These are phyloP conservation scores for Augochlora pura DNA, from an alignment of 1,140 invertebrate genomes.

Conservation along the genomic window DNA sequence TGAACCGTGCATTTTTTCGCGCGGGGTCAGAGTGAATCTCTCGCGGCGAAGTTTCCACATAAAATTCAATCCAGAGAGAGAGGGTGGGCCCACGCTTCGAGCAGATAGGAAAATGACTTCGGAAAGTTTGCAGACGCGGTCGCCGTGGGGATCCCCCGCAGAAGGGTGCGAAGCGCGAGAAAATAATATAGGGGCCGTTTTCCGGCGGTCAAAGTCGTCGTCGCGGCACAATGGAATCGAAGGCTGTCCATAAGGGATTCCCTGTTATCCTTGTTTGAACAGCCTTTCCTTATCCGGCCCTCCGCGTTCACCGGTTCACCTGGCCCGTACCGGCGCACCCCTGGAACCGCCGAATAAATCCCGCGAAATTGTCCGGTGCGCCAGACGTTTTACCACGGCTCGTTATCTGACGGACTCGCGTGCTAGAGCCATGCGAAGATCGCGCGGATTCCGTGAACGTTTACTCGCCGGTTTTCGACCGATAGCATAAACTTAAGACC, in stretches of 20 bases:
- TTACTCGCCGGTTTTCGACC: background rate
- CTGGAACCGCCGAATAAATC: slow-evolving; percentile 43
- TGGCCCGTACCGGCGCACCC: slow-evolving; percentile 17
- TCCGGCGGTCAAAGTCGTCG: slow-evolving; percentile 42
- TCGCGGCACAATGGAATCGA: slow-evolving; percentile 22
- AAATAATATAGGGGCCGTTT: slow-evolving; percentile 50
- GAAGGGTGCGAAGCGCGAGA: slow-evolving; percentile 17
- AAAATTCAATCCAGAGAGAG: slow-evolving; percentile 23
- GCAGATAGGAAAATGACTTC: slow-evolving; percentile 23
- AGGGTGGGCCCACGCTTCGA: slow-evolving; percentile 16
- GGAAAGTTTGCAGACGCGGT: slow-evolving; percentile 33
- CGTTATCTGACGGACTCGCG: background rate
- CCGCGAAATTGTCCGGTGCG: slow-evolving; percentile 24
- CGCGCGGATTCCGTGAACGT: background rate
- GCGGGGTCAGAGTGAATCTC: slow-evolving; percentile 4
- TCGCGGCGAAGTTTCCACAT: slow-evolving; percentile 5
- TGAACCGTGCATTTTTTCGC: background rate
- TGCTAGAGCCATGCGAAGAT: slow-evolving; percentile 6
- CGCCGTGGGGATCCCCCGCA: slow-evolving; percentile 3
- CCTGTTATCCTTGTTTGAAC: slow-evolving; percentile 50
- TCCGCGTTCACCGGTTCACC: slow-evolving; percentile 42
- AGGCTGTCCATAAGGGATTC: slow-evolving; percentile 32
- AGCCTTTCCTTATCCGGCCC: slow-evolving; percentile 14
- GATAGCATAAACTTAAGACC: background rate
- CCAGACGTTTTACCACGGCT: slow-evolving; percentile 5